Evolutionary conservation across 2,888 invertebrate genomes (phyloP), one percentile per base, ranked within the genome.

Genomic region (Leptinotarsa tumamoca): DNA sequence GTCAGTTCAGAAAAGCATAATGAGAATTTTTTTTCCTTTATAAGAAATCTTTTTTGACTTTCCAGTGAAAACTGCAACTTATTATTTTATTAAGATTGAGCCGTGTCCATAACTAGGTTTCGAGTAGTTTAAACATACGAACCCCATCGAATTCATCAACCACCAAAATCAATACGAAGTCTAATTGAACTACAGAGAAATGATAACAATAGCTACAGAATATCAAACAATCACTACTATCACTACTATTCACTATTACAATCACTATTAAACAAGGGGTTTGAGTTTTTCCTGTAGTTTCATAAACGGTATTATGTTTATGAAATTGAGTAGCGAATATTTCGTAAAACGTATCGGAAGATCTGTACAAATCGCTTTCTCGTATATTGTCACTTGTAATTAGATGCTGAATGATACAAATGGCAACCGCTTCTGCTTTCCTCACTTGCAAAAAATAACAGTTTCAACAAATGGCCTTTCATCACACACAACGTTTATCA

Each of bases 381-480:
- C 18, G 54, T 70, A 58, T 58, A 18, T 56, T 54, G 43, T 69
- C 69, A 69, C 23, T 70, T 56, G 58, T 70, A 58, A 69, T 49
- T 69, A 56, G 56, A 69, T 69, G 69, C 56, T 69, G 69, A 56
- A 69, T 69, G 68, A 27, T 68, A 54, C 51, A 68, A 23, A 50
- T 52, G 33, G 56, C 54, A 58, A 58, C 21, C 18, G 70, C 70
- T 70, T 70, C 1, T 17, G 70, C 70, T 70, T 70, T 50, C 56
- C 21, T 56, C 70, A 70, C 70, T 69, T 50, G 27, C 56, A 56
- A 27, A 43, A 50, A 23, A 33, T 43, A 10, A 51, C 51, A n/a
- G 51, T 27, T 17, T 68, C 68, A 51, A 68, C 50, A 33, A 33
- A 69, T 56, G 51, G 56, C 52, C 27, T 3, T 68, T 51, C 52